phyloP scores from a whole-genome alignment of 2,888 invertebrate species.

The Thymelicus acteon region DNA sequence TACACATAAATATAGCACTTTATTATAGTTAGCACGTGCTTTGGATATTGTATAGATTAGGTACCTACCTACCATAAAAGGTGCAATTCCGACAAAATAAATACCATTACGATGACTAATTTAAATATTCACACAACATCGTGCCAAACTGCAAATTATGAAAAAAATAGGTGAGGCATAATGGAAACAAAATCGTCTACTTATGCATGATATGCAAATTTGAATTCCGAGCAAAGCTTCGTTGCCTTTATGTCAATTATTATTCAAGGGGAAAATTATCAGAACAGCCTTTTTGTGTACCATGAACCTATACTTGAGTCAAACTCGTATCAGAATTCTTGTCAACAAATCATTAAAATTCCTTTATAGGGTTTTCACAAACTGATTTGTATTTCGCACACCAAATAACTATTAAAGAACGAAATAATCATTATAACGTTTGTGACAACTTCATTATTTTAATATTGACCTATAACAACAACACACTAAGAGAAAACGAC shows the following conservation, averaged over 20 bases:
- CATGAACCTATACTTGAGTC: too few species aligned
- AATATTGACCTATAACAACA: too few species aligned
- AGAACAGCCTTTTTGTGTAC: constrained; percentile 1
- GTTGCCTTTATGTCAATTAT: constrained; percentile 28
- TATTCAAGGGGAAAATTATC: constrained; percentile 26
- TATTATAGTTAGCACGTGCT: not conserved
- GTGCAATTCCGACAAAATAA: not conserved
- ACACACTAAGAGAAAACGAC: too few species aligned
- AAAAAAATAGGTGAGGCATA: constrained; percentile 51
- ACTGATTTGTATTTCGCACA: too few species aligned
- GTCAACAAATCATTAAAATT: too few species aligned
- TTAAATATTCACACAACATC: constrained; percentile 48
- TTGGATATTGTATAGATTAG: not conserved
- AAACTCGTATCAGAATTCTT: too few species aligned
- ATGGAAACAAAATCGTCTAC: constrained; percentile 50
- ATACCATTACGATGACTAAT: constrained; percentile 41
- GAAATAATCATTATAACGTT: too few species aligned
- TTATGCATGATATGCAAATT: constrained; percentile 59
- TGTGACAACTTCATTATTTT: too few species aligned
- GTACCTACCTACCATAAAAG: not conserved
- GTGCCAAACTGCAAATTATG: constrained; percentile 48
- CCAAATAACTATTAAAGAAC: too few species aligned
- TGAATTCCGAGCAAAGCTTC: constrained; percentile 42
- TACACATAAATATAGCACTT: too few species aligned
- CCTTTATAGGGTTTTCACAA: too few species aligned